Base-by-base conservation (phyloP, 2,888 invertebrate species). In the Thecophora atra region DNA sequence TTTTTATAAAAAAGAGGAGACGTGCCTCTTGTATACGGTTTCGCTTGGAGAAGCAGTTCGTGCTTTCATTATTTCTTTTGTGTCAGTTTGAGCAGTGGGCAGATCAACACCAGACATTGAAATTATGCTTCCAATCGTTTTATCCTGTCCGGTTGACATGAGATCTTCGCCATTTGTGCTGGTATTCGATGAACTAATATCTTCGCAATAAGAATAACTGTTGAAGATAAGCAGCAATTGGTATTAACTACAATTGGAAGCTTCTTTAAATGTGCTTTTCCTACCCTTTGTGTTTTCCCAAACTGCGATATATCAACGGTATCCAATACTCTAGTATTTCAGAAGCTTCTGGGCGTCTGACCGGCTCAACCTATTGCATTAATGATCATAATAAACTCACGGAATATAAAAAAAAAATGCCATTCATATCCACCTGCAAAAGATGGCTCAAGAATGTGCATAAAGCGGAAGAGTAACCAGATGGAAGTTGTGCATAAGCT, bases 401-500 rank as follows among this genome's bases (percentile, higher is more conserved):
- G n/a, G 21, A 30, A 64, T 24, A 42, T 19, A 21, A 17, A 30
- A 11, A 26, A 47, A 17, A 7, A 42, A 2, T n/a, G n/a, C n/a
- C n/a, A n/a, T n/a, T n/a, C n/a, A n/a, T 19, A 64, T 24, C 62
- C 72, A 84, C 84, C 80, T 91, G 90, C 21, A 93, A 86, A 79
- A 93, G 87, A 76, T 89, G 89, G 75, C 88, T 86, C 28, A 93
- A 87, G 4, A 93, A 84, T 73, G 90, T 88, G 75, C 89, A 89
- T 76, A 93, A 86, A 30, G 89, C 89, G 13, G 88, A 87, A 3
- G 91, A 91, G 83, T 92, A 93, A 65, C 89, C 89, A 4, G 88
- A 88, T 15, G 91, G 91, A 56, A 93, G 88, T 0, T 91, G 90
- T 21, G 90, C 89, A 85, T 91, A 93, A 65, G 91, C 89, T 54